Evolutionary conservation across 2,888 invertebrate species (phyloP).

Genomic region (Adelognathus sp.): DNA sequence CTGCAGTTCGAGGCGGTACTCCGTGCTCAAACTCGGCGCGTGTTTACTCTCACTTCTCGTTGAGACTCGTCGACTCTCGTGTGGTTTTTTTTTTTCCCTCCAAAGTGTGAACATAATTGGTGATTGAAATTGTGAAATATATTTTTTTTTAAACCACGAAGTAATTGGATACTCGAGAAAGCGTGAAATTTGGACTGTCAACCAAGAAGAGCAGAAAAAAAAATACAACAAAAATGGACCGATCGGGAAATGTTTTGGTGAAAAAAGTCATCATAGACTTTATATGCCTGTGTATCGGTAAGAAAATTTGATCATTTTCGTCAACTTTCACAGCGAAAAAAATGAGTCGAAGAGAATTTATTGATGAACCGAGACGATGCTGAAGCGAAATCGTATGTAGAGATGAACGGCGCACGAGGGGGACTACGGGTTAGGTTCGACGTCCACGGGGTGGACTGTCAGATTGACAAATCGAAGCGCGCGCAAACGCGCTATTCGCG

Average conservation of each 20-base stretch:
- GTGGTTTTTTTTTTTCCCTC: neutral
- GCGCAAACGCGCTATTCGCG: slow-evolving; percentile 58
- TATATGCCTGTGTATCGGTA: slow-evolving; percentile 86
- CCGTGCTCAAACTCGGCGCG: neutral
- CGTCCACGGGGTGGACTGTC: slow-evolving; percentile 62
- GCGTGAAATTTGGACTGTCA: neutral
- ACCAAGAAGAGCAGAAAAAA: neutral
- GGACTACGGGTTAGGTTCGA: slow-evolving; percentile 52
- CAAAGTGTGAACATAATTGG: no score
- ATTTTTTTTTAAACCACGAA: no score
- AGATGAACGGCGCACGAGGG: slow-evolving; percentile 5
- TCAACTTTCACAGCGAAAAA: neutral
- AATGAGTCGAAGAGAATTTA: no score
- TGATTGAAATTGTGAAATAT: no score
- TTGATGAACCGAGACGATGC: neutral
- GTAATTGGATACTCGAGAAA: neutral
- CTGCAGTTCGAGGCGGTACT: slow-evolving; percentile 47
- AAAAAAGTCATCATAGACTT: slow-evolving; percentile 87
- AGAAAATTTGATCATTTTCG: slow-evolving; percentile 79
- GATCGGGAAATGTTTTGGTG: slow-evolving; percentile 83
- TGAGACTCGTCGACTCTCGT: neutral
- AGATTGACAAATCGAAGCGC: slow-evolving; percentile 68
- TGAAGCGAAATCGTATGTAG: neutral
- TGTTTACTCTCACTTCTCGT: neutral
- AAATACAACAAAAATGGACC: slow-evolving; percentile 80